Conservation (phyloP, 2,797 vertebrate genomes). For the Furcifer pardalis region DNA sequence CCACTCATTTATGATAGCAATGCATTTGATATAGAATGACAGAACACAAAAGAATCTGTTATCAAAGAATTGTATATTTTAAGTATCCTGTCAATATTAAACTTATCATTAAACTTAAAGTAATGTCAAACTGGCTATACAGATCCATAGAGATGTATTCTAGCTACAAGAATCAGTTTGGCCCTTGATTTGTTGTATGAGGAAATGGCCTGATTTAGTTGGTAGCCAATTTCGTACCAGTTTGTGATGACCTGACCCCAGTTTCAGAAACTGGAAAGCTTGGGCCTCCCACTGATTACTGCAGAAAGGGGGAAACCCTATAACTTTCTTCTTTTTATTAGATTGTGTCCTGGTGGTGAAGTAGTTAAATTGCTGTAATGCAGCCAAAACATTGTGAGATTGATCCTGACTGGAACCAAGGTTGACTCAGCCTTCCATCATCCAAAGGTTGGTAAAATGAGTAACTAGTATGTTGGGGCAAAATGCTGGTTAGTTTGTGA, state of each 20-base stretch:
- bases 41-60: neutral
- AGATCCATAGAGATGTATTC: neutral
- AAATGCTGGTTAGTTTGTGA: too few relatives aligned
- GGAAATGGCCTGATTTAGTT: neutral
- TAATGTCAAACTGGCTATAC: neutral
- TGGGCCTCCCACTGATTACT: neutral
- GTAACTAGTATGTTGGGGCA: too few relatives aligned
- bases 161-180: neutral
- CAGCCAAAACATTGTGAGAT: too few relatives aligned
- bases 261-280: neutral
- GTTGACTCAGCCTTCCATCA: too few relatives aligned
- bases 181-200: neutral
- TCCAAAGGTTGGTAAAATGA: too few relatives aligned
- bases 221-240: neutral
- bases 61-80: neutral
- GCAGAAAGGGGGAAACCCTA: neutral
- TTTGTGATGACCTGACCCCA: neutral
- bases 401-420: too few relatives aligned
- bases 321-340: neutral
- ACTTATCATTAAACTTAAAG: neutral
- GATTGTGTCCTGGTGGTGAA: too few relatives aligned
- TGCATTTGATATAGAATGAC: neutral
- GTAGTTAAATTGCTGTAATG: too few relatives aligned
- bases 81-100: neutral
- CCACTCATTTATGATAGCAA: neutral